phyloP scores from a whole-genome alignment of 2,113 vertebrate species.

The Myrmecobius fasciatus region DNA sequence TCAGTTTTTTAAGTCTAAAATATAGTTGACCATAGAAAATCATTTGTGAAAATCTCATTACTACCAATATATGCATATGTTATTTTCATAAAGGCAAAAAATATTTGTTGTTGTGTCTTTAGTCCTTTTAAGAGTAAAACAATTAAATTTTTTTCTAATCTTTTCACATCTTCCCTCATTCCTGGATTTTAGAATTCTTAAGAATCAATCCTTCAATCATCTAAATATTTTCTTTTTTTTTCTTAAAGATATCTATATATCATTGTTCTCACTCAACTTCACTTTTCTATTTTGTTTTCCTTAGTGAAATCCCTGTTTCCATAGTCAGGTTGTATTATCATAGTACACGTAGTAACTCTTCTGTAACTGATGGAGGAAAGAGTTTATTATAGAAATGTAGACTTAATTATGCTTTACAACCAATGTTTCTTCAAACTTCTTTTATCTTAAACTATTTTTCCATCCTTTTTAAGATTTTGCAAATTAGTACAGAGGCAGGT shows the following conservation, averaged over 20 bases:
- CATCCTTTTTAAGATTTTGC: not conserved
- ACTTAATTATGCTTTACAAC: not conserved
- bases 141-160: not conserved
- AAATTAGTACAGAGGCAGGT: not conserved
- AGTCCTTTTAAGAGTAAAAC: not conserved
- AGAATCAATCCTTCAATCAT: not conserved
- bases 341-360: not conserved
- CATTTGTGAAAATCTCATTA: not conserved
- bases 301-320: not conserved
- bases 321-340: not conserved
- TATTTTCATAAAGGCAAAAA: not conserved
- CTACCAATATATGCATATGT: not conserved
- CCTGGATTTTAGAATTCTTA: not conserved
- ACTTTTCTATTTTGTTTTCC: not conserved
- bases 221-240: not conserved
- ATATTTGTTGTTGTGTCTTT: not conserved
- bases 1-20: not conserved
- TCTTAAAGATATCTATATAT: not conserved
- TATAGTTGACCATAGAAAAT: not conserved
- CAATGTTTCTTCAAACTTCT: not conserved
- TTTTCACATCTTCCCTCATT: not conserved
- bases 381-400: not conserved
- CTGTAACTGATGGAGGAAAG: not conserved
- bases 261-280: not conserved
- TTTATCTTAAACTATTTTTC: not conserved